A percentile compares a stretch with the other conserved stretches of the same genome.
Conservation (phyloP, 2,797 vertebrate genomes). For the Merluccius polli region DNA sequence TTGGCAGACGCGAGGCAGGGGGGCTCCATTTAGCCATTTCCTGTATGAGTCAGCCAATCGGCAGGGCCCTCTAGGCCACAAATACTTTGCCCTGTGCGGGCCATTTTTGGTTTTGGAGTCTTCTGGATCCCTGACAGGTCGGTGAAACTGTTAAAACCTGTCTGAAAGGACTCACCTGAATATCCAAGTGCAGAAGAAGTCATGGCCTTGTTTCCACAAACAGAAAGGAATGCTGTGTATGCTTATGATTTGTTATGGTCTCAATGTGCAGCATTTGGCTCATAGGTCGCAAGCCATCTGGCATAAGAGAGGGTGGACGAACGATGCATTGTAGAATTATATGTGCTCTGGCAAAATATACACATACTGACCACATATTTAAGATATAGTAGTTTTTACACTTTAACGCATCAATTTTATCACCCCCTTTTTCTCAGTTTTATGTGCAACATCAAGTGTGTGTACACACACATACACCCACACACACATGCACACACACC, state of each 20-base stretch:
- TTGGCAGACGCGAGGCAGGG: slow-evolving; percentile 50
- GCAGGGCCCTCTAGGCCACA: slow-evolving; percentile 53
- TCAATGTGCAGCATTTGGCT: slow-evolving; percentile 42
- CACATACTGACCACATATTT: slow-evolving; percentile 33
- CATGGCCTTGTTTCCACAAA: slow-evolving; percentile 51
- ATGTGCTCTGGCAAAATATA: slow-evolving; percentile 12
- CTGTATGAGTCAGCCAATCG: slow-evolving; percentile 59
- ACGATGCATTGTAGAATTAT: slow-evolving; percentile 32
- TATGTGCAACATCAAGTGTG: no score
- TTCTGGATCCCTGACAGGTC: slow-evolving; percentile 34
- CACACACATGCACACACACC: neutral
- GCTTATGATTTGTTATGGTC: slow-evolving; percentile 51
- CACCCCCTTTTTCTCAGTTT: neutral
- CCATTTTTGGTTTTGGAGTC: slow-evolving; percentile 29
- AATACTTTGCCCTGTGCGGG: slow-evolving; percentile 49
- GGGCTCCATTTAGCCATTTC: slow-evolving; percentile 62
- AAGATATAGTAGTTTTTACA: slow-evolving; percentile 20
- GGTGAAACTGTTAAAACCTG: slow-evolving; percentile 27
- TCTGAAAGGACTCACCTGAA: slow-evolving; percentile 46
- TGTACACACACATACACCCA: neutral
- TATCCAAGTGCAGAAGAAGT: slow-evolving; percentile 42
- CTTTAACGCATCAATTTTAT: slow-evolving; percentile 6
- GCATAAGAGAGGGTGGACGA: slow-evolving; percentile 34
- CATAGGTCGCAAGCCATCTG: slow-evolving; percentile 28
- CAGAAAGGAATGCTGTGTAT: slow-evolving; percentile 47